phyloP scores from a whole-genome alignment of 1,140 invertebrate species.

The Hycleus phaleratus region DNA sequence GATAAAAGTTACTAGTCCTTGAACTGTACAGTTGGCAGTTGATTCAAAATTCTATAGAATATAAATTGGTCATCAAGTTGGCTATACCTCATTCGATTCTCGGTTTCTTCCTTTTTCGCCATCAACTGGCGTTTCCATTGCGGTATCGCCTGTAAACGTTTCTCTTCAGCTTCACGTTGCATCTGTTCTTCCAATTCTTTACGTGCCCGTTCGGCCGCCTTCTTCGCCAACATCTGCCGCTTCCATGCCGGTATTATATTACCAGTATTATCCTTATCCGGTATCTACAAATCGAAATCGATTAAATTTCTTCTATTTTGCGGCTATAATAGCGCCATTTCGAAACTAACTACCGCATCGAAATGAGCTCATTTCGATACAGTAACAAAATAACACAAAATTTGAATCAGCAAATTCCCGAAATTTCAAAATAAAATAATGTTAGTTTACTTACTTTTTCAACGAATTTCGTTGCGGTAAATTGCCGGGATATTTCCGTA shows the following conservation, averaged over 20 bases:
- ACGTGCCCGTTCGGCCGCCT: slow-evolving; percentile 83
- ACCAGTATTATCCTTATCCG: slow-evolving; percentile 80
- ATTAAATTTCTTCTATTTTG: neutral
- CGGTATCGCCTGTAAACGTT: slow-evolving; percentile 77
- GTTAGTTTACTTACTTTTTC: slow-evolving; percentile 71
- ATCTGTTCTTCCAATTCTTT: slow-evolving; percentile 82
- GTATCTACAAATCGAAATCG: slow-evolving; percentile 57
- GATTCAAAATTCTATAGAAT: no score
- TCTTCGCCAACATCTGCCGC: slow-evolving; percentile 86
- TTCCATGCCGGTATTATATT: slow-evolving; percentile 89
- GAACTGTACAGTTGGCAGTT: no score
- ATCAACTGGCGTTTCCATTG: slow-evolving; percentile 87
- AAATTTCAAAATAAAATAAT: no score
- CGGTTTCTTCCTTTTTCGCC: slow-evolving; percentile 69
- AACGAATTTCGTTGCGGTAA: slow-evolving; percentile 80
- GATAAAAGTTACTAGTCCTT: no score
- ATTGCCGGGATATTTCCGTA: slow-evolving; percentile 72
- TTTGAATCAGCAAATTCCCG: no score
- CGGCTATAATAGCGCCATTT: no score
- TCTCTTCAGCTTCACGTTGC: slow-evolving; percentile 74
- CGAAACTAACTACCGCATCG: no score
- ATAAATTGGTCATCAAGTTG: no score
- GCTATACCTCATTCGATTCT: slow-evolving; percentile 59
- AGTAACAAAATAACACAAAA: no score
- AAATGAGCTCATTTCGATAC: no score